phyloP scores from a whole-genome alignment of 2,113 vertebrate genomes.

The Oryctolagus cuniculus region DNA sequence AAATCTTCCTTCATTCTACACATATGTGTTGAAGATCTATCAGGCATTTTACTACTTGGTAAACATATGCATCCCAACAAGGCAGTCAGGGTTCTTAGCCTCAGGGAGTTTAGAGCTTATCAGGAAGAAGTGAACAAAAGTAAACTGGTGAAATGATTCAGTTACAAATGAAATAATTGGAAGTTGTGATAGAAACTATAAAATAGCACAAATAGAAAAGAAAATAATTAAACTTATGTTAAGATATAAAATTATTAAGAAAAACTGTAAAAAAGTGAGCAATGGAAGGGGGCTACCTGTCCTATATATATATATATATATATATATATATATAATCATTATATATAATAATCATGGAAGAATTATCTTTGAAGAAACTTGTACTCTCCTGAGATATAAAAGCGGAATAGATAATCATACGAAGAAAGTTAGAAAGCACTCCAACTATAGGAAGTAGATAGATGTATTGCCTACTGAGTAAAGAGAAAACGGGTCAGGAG shows the following conservation, averaged over 20 bases:
- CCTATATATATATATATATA: too few species aligned
- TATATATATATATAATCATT: neutral
- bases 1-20: neutral
- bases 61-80: neutral
- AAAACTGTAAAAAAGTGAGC: neutral
- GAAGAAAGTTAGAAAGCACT: neutral
- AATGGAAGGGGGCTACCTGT: neutral
- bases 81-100: neutral
- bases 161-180: neutral
- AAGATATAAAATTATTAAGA: neutral
- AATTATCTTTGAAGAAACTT: neutral
- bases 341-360: neutral
- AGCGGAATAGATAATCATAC: neutral
- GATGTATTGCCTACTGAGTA: neutral
- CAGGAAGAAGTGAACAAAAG: neutral
- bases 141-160: constrained; percentile 37
- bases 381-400: neutral
- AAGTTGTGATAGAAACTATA: neutral
- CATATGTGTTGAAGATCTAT: neutral
- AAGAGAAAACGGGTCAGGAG: neutral
- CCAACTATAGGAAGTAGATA: neutral
- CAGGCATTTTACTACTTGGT: neutral
- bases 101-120: neutral
- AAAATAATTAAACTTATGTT: neutral
- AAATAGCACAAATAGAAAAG: neutral